Evolutionary conservation across 2,797 vertebrate genomes (phyloP), one percentile per base, ranked within the genome.

Genomic region (Rallus crepitans): DNA sequence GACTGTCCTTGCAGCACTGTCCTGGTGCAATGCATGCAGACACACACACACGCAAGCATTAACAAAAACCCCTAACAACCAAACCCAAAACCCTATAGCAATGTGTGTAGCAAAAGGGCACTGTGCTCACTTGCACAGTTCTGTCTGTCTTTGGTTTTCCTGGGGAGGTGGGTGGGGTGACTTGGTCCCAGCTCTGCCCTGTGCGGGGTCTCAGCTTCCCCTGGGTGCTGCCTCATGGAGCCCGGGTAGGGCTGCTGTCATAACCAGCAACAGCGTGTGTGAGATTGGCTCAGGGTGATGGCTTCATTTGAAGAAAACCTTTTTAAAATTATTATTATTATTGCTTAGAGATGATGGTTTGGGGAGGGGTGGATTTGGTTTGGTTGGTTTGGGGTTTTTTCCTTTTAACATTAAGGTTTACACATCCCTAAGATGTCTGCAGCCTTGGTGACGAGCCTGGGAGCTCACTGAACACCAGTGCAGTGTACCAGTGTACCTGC

Each of bases 231-330:
- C 40, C 45, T 28, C 42, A 3, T 6, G 21, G 48, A 75, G 40
- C 35, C 16, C 5, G 28, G 64, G 71, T 59, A 57, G 5, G 10
- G 55, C 71, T 60, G 21, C 5, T n/a, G 7, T n/a, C 69, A 17
- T 3, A 40, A 25, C n/a, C 45, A 53, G 50, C 39, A 52, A 19
- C 20, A 63, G 11, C 3, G 2, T 4, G 12, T 3, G 40, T 71
- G 11, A 42, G 39, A 52, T 0, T 27, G 14, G 13, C 10, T 24
- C 48, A 55, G 7, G 0, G 0, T 1, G 12, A 52, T 16, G 16
- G 27, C 55, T 61, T 57, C 64, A n/a, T 24, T 52, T 47, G 5
- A 23, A 59, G 47, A 53, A 83, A 64, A 45, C 3, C 1, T 7
- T 27, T 45, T 20, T 56, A 42, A 18, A 13, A 40, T 40, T 40